Evolutionary conservation across 2,113 vertebrate genomes (phyloP).

Genomic region (Stigmatopora nigra): DNA sequence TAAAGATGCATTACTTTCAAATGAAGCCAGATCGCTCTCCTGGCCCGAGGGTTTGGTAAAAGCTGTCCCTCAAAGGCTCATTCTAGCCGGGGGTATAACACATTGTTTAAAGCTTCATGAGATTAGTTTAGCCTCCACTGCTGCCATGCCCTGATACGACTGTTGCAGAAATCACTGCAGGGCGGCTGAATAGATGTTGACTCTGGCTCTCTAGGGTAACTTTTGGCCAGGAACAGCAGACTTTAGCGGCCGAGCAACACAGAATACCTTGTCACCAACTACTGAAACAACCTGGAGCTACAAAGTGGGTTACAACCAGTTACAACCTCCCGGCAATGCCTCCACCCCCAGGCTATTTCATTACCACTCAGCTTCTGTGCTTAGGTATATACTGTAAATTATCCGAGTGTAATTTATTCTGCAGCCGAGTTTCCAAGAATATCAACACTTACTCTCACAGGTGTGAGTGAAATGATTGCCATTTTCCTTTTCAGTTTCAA

Average conservation of each 20-base stretch:
- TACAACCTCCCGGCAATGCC: conserved; percentile 20
- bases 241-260: conserved; percentile 29
- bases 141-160: conserved; percentile 49
- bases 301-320: conserved; percentile 13
- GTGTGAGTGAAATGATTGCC: neutral
- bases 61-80: conserved; percentile 18
- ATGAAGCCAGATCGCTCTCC: conserved; percentile 1
- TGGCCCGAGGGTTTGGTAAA: conserved; percentile 24
- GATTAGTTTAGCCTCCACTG: conserved; percentile 45
- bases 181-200: conserved; percentile 17
- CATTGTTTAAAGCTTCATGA: conserved; percentile 53
- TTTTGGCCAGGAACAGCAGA: conserved; percentile 39
- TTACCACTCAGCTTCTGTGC: conserved; percentile 38
- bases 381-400: conserved; percentile 48
- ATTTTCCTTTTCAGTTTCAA: neutral
- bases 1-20: neutral
- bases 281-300: conserved; percentile 25
- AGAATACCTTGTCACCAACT: conserved; percentile 19
- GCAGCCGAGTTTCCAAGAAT: conserved; percentile 17
- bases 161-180: conserved; percentile 28
- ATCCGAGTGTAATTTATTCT: conserved; percentile 46
- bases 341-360: conserved; percentile 49
- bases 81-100: conserved; percentile 27
- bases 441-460: neutral
- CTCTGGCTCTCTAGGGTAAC: conserved; percentile 20